Evolutionary conservation across 2,113 vertebrate species (phyloP).

Genomic region (Corythaixoides concolor): DNA sequence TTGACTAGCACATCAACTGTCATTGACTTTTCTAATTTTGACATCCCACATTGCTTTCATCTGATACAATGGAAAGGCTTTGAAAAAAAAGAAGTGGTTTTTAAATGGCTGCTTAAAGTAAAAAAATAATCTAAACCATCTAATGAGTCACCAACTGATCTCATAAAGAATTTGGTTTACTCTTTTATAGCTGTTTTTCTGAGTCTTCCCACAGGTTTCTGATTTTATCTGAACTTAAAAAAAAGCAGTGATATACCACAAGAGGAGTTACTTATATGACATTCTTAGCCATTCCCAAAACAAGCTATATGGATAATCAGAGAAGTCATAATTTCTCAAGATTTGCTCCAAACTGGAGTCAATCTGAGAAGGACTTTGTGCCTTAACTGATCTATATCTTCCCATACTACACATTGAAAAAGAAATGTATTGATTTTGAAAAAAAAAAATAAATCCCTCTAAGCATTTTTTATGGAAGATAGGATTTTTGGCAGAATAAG

Average conservation of each 20-base stretch:
- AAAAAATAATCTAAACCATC: not conserved
- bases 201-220: not conserved
- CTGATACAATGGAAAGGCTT: not conserved
- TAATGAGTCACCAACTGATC: not conserved
- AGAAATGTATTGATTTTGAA: not conserved
- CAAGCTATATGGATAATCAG: not conserved
- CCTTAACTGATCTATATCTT: not conserved
- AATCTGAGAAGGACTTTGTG: not conserved
- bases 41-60: not conserved
- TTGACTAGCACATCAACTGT: not conserved
- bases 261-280: not conserved
- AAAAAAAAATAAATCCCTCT: not conserved
- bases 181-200: not conserved
- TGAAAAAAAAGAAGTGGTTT: not conserved
- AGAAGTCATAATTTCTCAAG: not conserved
- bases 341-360: not conserved
- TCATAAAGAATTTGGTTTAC: not conserved
- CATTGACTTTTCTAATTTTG: not conserved
- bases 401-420: not conserved
- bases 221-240: not conserved
- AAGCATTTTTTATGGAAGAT: not conserved
- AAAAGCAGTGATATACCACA: not conserved
- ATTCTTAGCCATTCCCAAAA: not conserved
- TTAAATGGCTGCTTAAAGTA: not conserved
- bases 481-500: not conserved